phyloP scores from a whole-genome alignment of 2,888 invertebrate genomes.

The Caenorhabditis virilis region DNA sequence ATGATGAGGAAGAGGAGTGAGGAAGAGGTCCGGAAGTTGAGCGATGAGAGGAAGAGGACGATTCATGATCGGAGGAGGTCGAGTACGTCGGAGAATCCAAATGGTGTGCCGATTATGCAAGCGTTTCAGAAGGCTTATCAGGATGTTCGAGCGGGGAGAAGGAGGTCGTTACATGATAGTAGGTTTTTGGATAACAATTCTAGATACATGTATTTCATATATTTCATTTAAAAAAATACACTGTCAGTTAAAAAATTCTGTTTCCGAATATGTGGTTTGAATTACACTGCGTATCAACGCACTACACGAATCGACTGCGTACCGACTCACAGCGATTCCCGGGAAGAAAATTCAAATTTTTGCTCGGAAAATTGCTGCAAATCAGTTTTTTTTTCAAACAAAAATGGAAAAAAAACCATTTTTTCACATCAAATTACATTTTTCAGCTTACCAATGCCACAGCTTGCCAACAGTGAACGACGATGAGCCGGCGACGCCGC shows the following conservation, averaged over 20 bases:
- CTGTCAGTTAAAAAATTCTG: not conserved
- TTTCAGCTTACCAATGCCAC: constrained; percentile 36
- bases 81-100: constrained; percentile 45
- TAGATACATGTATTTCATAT: not conserved
- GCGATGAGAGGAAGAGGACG: constrained; percentile 40
- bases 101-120: constrained; percentile 55
- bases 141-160: constrained; percentile 41
- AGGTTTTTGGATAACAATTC: constrained; percentile 7
- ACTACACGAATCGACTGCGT: too few relatives aligned
- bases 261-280: too few relatives aligned
- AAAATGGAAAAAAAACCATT: not conserved
- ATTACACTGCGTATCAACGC: too few relatives aligned
- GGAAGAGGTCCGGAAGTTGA: constrained; percentile 44
- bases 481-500: constrained; percentile 11
- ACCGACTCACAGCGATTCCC: too few relatives aligned
- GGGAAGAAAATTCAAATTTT: too few relatives aligned
- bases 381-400: not conserved
- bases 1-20: constrained; percentile 39
- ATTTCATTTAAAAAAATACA: not conserved
- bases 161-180: constrained; percentile 36
- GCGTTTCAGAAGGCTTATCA: constrained; percentile 56
- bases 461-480: constrained; percentile 29
- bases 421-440: constrained; percentile 1
- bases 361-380: too few relatives aligned
- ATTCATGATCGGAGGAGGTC: constrained; percentile 39